Conservation (phyloP, 1,140 invertebrate genomes). For the Caenorhabditis remanei region DNA sequence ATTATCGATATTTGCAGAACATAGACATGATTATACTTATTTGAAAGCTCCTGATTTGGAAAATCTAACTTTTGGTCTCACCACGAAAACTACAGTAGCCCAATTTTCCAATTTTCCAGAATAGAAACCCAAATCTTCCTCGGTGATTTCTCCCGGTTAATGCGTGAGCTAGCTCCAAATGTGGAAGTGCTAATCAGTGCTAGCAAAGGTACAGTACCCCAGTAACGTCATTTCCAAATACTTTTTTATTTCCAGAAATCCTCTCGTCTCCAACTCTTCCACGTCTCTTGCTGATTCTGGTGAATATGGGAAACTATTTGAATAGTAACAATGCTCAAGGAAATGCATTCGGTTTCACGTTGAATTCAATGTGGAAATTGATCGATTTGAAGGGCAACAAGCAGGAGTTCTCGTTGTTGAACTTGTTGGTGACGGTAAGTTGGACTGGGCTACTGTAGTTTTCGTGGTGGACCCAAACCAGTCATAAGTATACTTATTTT, state of each 20-base stretch:
- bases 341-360: constrained; percentile 61
- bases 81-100: neutral
- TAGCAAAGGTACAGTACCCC: neutral
- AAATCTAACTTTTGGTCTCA: too few species aligned
- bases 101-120: neutral
- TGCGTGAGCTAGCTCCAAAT: constrained; percentile 12
- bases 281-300: constrained; percentile 59
- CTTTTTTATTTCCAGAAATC: constrained; percentile 43
- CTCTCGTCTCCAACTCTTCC: constrained; percentile 44
- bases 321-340: constrained; percentile 60
- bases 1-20: too few species aligned
- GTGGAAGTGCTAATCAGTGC: neutral
- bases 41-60: too few species aligned
- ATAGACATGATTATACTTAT: too few species aligned
- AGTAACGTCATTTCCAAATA: neutral
- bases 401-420: constrained; percentile 18
- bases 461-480: too few species aligned
- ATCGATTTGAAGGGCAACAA: constrained; percentile 61
- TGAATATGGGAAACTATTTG: constrained; percentile 63
- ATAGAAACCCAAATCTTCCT: constrained; percentile 52
- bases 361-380: constrained; percentile 65
- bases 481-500: too few species aligned
- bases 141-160: constrained; percentile 28
- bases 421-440: constrained; percentile 55
- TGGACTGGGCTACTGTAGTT: too few species aligned